Conservation (phyloP, 2,888 invertebrate species). For the Oligia fasciuncula region DNA sequence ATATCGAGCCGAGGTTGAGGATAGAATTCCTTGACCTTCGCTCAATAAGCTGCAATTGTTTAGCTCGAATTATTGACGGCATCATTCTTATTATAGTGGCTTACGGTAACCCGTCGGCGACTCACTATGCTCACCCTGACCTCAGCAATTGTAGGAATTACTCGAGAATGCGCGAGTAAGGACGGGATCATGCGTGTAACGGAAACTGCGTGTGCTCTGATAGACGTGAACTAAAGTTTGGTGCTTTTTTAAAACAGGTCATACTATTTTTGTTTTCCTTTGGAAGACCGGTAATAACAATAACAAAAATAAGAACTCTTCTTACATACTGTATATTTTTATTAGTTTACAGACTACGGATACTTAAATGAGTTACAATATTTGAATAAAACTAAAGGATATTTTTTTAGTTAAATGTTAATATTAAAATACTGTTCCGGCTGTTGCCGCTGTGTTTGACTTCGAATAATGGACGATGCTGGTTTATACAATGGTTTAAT, state of each 20-base stretch:
- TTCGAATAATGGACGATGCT: too few relatives aligned
- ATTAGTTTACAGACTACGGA: not conserved
- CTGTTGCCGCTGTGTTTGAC: too few relatives aligned
- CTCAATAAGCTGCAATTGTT: slow-evolving; percentile 56
- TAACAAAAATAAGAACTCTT: not conserved
- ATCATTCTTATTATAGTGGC: slow-evolving; percentile 60
- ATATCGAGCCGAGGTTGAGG: not conserved
- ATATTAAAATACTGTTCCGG: not conserved
- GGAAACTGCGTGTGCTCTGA: slow-evolving; percentile 33
- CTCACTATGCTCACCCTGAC: slow-evolving; percentile 46
- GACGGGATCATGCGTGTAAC: slow-evolving; percentile 24
- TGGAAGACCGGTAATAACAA: too few relatives aligned
- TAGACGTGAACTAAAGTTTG: slow-evolving; percentile 4
- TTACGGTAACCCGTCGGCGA: slow-evolving; percentile 47
- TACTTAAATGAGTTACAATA: not conserved
- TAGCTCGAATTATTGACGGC: slow-evolving; percentile 57
- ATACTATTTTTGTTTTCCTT: not conserved
- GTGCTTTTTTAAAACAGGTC: not conserved
- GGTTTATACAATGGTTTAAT: too few relatives aligned
- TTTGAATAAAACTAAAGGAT: not conserved
- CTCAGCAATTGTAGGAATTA: slow-evolving; percentile 65
- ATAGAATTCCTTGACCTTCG: slow-evolving; percentile 49
- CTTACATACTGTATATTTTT: not conserved
- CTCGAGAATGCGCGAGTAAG: slow-evolving; percentile 45
- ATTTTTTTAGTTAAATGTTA: not conserved